A percentile compares a stretch with the other conserved stretches of the same genome.
phyloP scores from a whole-genome alignment of 2,888 invertebrate genomes.

The Lasioglossum leucozonium region DNA sequence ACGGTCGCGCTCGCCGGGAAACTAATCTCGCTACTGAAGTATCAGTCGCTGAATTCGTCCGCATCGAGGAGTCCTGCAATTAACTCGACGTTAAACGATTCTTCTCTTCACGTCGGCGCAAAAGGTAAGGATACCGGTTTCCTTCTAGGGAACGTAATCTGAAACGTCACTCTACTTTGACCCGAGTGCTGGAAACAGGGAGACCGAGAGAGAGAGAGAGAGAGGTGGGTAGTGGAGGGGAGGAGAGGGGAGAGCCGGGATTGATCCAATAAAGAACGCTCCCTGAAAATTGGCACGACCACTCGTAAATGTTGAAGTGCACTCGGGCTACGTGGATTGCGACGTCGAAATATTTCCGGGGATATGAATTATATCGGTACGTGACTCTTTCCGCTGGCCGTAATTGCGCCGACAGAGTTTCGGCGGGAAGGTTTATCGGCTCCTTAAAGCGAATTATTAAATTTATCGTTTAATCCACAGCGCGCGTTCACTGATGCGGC shows the following conservation, averaged over 20 bases:
- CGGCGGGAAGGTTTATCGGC: conserved; percentile 43
- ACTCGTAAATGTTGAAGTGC: conserved; percentile 47
- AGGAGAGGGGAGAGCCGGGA: background rate
- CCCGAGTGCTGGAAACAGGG: background rate
- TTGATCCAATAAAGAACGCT: conserved; percentile 49
- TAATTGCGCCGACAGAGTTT: conserved; percentile 53
- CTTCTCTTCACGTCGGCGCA: conserved; percentile 7
- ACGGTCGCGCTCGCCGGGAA: background rate
- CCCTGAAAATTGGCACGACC: conserved; percentile 38
- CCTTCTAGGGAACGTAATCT: conserved; percentile 4
- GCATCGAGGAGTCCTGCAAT: conserved; percentile 7
- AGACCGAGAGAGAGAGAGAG: background rate
- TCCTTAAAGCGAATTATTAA: conserved; percentile 55
- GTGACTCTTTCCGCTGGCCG: conserved; percentile 40
- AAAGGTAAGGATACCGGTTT: conserved; percentile 15
- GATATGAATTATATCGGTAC: conserved; percentile 47
- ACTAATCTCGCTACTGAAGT: background rate
- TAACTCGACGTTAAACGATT: conserved; percentile 25
- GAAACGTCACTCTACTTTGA: conserved; percentile 33
- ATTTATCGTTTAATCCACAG: conserved; percentile 54
- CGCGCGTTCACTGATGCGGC: background rate
- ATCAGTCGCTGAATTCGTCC: background rate
- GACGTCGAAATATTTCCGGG: conserved; percentile 36
- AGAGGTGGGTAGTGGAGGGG: no score
- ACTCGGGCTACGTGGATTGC: conserved; percentile 16